phyloP scores from a whole-genome alignment of 2,113 vertebrate species.

The Myxocyprinus asiaticus region DNA sequence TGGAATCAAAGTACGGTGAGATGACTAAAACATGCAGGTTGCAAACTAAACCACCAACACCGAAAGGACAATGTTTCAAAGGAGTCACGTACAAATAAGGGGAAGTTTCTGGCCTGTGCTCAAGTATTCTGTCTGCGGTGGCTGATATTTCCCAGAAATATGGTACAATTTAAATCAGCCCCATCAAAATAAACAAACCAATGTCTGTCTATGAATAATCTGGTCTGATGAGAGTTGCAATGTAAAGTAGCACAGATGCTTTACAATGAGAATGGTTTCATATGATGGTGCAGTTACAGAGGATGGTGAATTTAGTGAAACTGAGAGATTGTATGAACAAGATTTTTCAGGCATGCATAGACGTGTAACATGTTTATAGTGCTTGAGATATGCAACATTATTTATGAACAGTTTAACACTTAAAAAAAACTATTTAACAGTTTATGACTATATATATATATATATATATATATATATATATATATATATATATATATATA shows the following conservation, averaged over 20 bases:
- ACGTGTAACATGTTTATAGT: background rate
- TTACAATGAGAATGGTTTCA: too few relatives aligned
- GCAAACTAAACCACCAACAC: conserved; percentile 4
- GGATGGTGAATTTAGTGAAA: background rate
- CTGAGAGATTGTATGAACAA: background rate
- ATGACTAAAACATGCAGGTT: background rate
- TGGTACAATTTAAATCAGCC: conserved; percentile 12
- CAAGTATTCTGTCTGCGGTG: background rate
- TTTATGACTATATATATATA: too few relatives aligned
- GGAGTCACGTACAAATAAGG: conserved; percentile 23
- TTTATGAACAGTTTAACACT: too few relatives aligned
- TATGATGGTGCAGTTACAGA: too few relatives aligned
- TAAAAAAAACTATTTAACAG: too few relatives aligned
- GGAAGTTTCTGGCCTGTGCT: conserved; percentile 30
- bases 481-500: too few relatives aligned
- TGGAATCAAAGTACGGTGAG: background rate
- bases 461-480: too few relatives aligned
- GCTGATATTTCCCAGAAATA: conserved; percentile 27
- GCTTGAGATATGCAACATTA: background rate
- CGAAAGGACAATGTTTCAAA: conserved; percentile 9
- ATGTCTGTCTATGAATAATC: too few relatives aligned
- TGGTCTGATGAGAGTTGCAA: too few relatives aligned
- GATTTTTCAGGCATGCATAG: background rate
- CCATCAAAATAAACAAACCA: background rate
- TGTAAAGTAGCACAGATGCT: too few relatives aligned